Base-by-base conservation (phyloP, 2,797 vertebrate genomes). In the Paedocypris micromegethes region DNA sequence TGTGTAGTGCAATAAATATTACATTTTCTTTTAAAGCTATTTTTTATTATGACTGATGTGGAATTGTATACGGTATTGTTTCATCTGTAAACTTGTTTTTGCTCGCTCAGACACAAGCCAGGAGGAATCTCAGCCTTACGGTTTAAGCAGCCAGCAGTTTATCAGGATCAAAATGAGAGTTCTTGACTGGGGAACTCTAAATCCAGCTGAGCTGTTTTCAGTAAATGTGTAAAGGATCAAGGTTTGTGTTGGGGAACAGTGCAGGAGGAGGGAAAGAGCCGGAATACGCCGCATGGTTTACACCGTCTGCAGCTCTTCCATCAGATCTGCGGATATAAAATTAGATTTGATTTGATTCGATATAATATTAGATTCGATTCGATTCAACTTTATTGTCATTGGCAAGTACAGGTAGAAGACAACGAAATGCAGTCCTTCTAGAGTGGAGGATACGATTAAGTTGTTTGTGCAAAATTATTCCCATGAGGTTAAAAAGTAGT, bases 111-210 rank as follows among this genome's bases (percentile, higher is more conserved):
- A 66, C 53, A 66, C 9, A 49, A 49, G 37, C 51, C 23, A 40
- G 9, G 48, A 9, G 50, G 54, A 68, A 53, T 40, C 66, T 6
- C 49, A 49, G 42, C 40, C 6, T 43, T 4, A 4, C 45, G 53
- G 58, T 46, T 58, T 49, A 50, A 63, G 46, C 46, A 64, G 46
- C 23, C 52, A 45, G 49, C 52, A 70, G 68, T 70, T 70, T 64
- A 70, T 70, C 23, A 64, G 60, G 46, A 57, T 63, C 40, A 57
- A 64, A 70, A 47, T 23, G 52, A 63, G 40, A 62, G 39, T 70
- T 64, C 41, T 43, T 58, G 59, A 50, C 58, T 63, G 52, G 38
- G 38, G 60, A 41, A 42, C 23, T 62, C 44, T 48, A 49, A 69
- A 49, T 62, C 51, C 8, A 57, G 23, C 59, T 40, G 59, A 51